Evolutionary conservation across 2,113 vertebrate species (phyloP).

Genomic region (Leuciscus idus): DNA sequence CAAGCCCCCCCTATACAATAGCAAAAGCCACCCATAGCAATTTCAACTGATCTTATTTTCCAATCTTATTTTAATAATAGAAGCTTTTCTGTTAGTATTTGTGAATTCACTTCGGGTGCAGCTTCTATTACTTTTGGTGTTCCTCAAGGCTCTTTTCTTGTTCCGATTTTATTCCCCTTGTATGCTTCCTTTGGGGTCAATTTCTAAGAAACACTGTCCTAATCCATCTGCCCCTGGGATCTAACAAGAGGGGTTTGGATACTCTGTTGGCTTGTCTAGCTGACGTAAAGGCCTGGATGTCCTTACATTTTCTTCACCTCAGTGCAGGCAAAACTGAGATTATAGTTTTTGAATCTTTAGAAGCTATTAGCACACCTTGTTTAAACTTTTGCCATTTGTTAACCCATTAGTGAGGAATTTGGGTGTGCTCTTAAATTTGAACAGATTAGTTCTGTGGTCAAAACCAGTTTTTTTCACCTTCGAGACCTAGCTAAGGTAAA

Average conservation of each 20-base stretch:
- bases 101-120: neutral
- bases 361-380: no score
- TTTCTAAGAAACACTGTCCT: no score
- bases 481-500: no score
- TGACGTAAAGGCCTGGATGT: neutral
- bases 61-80: neutral
- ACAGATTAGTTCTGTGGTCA: no score
- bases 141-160: neutral
- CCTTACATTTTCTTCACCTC: neutral
- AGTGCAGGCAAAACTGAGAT: neutral
- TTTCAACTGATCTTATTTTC: no score
- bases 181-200: neutral
- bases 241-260: neutral
- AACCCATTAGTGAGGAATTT: no score
- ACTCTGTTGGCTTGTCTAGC: neutral
- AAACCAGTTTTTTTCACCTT: no score
- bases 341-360: no score
- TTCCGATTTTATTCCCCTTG: neutral
- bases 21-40: no score
- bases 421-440: no score
- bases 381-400: no score
- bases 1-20: no score
- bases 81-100: neutral
- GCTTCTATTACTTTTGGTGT: neutral
- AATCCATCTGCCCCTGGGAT: neutral